Evolutionary conservation across 2,797 vertebrate genomes (phyloP).

Genomic region (Kryptolebias ocellatus): DNA sequence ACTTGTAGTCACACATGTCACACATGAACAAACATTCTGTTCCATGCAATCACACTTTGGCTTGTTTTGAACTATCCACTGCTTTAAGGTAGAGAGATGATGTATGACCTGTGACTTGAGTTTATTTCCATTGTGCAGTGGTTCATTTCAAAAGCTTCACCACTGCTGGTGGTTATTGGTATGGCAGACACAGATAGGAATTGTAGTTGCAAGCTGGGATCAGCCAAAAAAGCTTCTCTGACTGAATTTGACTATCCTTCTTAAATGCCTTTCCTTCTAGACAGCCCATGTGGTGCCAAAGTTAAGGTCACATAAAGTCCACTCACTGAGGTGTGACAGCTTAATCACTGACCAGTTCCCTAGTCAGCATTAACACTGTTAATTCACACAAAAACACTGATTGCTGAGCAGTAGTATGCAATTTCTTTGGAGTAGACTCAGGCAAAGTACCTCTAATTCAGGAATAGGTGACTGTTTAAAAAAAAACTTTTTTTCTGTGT

Average conservation of each 20-base stretch:
- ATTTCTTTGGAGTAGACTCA: conserved; percentile 59
- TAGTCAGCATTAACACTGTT: conserved; percentile 72
- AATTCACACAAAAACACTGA: conserved; percentile 71
- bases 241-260: conserved; percentile 48
- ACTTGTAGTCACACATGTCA: conserved; percentile 71
- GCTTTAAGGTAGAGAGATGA: conserved; percentile 54
- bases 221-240: conserved; percentile 49
- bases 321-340: conserved; percentile 67
- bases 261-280: conserved; percentile 42
- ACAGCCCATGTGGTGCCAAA: conserved; percentile 44
- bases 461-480: conserved; percentile 57
- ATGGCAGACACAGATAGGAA: conserved; percentile 57
- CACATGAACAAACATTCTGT: conserved; percentile 65
- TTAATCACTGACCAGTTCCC: conserved; percentile 63
- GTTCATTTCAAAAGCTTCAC: conserved; percentile 67
- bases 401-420: conserved; percentile 70
- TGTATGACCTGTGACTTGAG: conserved; percentile 66
- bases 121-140: conserved; percentile 72
- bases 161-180: conserved; percentile 70
- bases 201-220: conserved; percentile 50
- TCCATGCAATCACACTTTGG: conserved; percentile 61
- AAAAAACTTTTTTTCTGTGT: conserved; percentile 30
- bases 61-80: conserved; percentile 60
- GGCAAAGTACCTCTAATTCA: conserved; percentile 56
- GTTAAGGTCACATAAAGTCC: conserved; percentile 39